Base-by-base conservation (phyloP, 1,140 invertebrate species). In the Diorhabda elongata region DNA sequence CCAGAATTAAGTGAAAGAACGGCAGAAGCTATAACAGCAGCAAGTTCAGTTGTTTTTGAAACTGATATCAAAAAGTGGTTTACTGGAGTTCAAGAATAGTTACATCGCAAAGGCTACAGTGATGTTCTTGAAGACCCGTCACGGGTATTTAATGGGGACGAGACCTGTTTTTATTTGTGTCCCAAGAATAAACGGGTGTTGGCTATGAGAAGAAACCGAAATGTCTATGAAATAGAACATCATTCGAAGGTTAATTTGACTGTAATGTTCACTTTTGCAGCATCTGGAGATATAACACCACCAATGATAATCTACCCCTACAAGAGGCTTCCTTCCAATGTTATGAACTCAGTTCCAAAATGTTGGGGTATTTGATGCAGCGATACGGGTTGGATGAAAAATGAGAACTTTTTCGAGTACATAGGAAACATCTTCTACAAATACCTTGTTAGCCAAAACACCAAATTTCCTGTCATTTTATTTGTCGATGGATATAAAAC, bases 341-440 rank as follows among this genome's bases (percentile, higher is more conserved):
- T 63, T 42, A n/a, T 3, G 7, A 52, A 52, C 3, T 73, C 67
- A 59, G 69, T 81, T 42, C 80, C 79, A 4, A 59, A 71, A 66
- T 58, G 59, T 11, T 83, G 80, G 79, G 77, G 74, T 11, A 65
- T 79, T 47, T 78, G 78, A 5, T 62, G 58, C 11, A 76, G 75
- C 61, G 75, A 77, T 8, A 81, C 64, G 64, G 77, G 82, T 2
- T 82, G 80, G 81, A 82, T 81, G 81, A 83, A 67, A 64, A 66
- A 69, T 41, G 75, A 77, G 71, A 45, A 74, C 2, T 82, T 83
- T 70, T 82, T 76, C 67, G 79, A 82, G 69, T 82, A 80, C 68
- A 73, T 82, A 42, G 69, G 67, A 61, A 79, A 81, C 70, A 70
- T 79, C n/a, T 78, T 82, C 44, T 62, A 79, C 72, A 76, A 76